Evolutionary conservation across 2,113 vertebrate genomes (phyloP).

Genomic region (Chitala chitala): DNA sequence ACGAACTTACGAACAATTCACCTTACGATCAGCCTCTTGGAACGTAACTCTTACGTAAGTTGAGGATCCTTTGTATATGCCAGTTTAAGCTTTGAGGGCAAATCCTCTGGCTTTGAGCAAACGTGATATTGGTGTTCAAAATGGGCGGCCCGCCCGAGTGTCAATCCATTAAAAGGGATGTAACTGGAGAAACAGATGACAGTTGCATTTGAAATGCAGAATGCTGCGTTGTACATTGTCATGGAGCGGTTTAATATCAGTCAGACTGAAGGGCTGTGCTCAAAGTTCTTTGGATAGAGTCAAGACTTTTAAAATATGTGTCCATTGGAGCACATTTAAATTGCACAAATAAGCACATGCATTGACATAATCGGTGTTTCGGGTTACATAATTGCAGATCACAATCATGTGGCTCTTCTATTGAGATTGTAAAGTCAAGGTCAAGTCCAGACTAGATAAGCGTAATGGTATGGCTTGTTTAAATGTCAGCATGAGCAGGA

Average conservation of each 20-base stretch:
- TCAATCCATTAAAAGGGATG: background rate
- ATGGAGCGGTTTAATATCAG: background rate
- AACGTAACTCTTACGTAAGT: too few relatives aligned
- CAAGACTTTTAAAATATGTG: slow-evolving; percentile 1
- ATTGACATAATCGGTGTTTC: background rate
- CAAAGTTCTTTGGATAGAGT: slow-evolving; percentile 9
- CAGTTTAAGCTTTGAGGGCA: background rate
- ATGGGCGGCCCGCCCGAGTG: background rate
- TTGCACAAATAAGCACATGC: slow-evolving; percentile 24
- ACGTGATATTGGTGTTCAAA: background rate
- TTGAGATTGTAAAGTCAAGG: slow-evolving; percentile 7
- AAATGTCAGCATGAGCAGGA: background rate
- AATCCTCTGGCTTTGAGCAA: background rate
- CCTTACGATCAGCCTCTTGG: too few relatives aligned
- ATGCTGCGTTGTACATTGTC: too few relatives aligned
- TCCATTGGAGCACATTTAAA: slow-evolving; percentile 22
- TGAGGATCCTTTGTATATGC: too few relatives aligned
- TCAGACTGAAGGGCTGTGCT: background rate
- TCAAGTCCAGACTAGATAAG: background rate
- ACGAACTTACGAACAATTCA: too few relatives aligned
- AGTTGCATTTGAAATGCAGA: background rate
- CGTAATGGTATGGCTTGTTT: background rate
- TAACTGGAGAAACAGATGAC: background rate
- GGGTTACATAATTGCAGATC: slow-evolving; percentile 14
- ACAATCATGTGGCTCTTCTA: background rate